Percentiles rank a stretch among this genome's conserved stretches.
Conservation (phyloP, 2,797 vertebrate species). For the Danio albolineatus region DNA sequence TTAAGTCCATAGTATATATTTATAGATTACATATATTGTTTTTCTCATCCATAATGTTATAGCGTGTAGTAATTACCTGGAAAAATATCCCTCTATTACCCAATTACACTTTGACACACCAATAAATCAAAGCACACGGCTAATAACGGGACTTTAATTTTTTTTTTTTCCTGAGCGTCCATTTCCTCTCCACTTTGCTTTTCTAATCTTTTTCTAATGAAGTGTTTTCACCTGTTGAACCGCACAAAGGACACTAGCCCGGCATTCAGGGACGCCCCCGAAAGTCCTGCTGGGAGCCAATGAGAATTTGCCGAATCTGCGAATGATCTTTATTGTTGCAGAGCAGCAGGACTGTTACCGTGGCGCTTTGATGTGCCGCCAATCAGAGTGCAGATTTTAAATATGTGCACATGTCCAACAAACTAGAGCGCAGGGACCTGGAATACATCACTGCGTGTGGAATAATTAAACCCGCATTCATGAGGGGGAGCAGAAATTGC, state of each 20-base stretch:
- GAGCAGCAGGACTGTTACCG: slow-evolving; percentile 56
- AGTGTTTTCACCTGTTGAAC: slow-evolving; percentile 57
- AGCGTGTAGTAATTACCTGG: slow-evolving; percentile 45
- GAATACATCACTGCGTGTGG: slow-evolving; percentile 53
- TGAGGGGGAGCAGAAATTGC: slow-evolving; percentile 29
- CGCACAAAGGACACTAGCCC: slow-evolving; percentile 40
- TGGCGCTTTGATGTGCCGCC: slow-evolving; percentile 59
- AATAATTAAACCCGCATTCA: slow-evolving; percentile 45
- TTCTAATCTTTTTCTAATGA: slow-evolving; percentile 49
- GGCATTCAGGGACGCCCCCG: slow-evolving; percentile 47
- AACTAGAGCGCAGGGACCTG: slow-evolving; percentile 44
- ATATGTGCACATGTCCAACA: slow-evolving; percentile 63
- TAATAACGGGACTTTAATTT: slow-evolving; percentile 50
- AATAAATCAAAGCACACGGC: slow-evolving; percentile 55
- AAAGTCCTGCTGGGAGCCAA: slow-evolving; percentile 60
- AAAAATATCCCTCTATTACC: slow-evolving; percentile 48
- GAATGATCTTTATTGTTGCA: slow-evolving; percentile 62
- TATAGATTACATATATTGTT: slow-evolving; percentile 42
- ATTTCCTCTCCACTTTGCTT: slow-evolving; percentile 39
- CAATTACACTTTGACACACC: slow-evolving; percentile 48
- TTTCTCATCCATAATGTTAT: slow-evolving; percentile 55
- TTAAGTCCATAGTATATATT: background rate
- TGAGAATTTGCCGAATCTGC: slow-evolving; percentile 55
- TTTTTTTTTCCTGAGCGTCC: slow-evolving; percentile 42
- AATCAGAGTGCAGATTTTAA: slow-evolving; percentile 58